Conservation (phyloP, 2,113 vertebrate genomes). For the Psilopsiagon aurifrons region DNA sequence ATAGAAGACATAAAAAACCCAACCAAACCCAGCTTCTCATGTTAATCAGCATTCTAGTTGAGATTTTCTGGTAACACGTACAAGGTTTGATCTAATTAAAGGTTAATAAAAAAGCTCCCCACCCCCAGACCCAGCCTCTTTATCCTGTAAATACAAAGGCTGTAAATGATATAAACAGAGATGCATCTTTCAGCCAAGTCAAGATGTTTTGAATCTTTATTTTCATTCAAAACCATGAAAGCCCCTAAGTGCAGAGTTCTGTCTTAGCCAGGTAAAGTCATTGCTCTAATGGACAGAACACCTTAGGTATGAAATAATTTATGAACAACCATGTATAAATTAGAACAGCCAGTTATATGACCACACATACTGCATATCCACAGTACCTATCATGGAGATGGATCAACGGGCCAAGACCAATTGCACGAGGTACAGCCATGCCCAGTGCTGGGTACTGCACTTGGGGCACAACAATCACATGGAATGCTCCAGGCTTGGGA, state of each 20-base stretch:
- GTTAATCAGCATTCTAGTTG: not conserved
- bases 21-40: not conserved
- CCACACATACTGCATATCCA: not conserved
- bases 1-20: not conserved
- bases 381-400: not conserved
- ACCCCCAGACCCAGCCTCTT: not conserved
- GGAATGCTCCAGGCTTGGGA: not conserved
- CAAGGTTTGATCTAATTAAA: not conserved
- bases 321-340: not conserved
- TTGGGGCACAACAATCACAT: not conserved
- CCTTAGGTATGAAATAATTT: not conserved
- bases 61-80: not conserved
- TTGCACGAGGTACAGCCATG: not conserved
- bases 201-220: not conserved
- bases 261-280: not conserved
- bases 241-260: not conserved
- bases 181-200: not conserved
- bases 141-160: not conserved
- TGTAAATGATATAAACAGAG: not conserved
- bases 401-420: fast-evolving
- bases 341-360: not conserved
- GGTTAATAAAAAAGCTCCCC: not conserved
- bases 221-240: not conserved
- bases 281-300: not conserved
- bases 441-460: not conserved